Evolutionary conservation across 92 coral and sea anemone species (phyloP), one percentile per base, ranked within the genome.

Genomic region (Epizoanthus scotinus): DNA sequence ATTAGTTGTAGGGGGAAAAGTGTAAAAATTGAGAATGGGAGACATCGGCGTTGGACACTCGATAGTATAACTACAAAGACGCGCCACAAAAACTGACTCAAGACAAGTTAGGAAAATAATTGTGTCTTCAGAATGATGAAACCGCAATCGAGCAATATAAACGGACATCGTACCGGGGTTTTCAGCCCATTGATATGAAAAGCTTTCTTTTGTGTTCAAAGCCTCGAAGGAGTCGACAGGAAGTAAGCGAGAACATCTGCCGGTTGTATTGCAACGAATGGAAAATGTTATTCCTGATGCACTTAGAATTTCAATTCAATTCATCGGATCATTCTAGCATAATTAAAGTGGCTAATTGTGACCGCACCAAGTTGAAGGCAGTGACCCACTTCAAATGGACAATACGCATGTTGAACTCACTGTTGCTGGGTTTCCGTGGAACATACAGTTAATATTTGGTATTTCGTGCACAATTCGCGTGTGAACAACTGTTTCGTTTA

Each of bases 291-390:
- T 59, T 26, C 58, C 50, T 73, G 65, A 0, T 0, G 40, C 6
- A 34, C 24, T 53, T 21, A 21, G 12, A 22, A n/a, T n/a, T n/a
- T 19, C 18, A 25, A 9, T 19, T 31, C 28, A 67, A 52, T 25
- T 44, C 29, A 7, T 15, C 1, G 53, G 59, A 56, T 56, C 54
- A 31, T 26, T 13, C 52, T 47, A 13, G 52, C 52, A 47, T 47
- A 47, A 9, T 47, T 47, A 31, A 34, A 75, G 22, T 59, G 26
- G 68, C 28, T 73, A 73, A 29, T 54, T 73, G 79, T 36, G 53
- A 58, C 56, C 67, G 81, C 67, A 21, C 47, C 57, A 3, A 59
- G 42, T 21, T 58, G 31, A 74, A 57, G 62, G 52, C 52, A 47
- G 1, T 47, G 17, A 47, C 52, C 55, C 53, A 57, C 80, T 74